Base-by-base conservation (phyloP, 2,888 invertebrate species). In the Laspeyria flexula region DNA sequence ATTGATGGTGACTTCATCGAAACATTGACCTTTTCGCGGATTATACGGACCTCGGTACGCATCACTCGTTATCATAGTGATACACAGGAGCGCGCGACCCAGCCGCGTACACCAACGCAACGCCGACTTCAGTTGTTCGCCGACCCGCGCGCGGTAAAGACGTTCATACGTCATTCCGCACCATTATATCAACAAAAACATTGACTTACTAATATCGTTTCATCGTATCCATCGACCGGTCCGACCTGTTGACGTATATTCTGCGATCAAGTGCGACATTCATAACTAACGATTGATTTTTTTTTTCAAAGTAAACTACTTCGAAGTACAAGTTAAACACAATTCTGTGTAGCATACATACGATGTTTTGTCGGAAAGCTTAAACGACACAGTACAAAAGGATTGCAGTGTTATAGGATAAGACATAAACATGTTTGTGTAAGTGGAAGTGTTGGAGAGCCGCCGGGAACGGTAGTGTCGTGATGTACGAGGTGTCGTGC, bases 401-500 rank as follows among this genome's bases (percentile, higher is more conserved):
- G 86, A 86, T 86, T 84, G 86, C 86, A 86, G 86, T 86, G 86
- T 60, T 49, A 67, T 57, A 66, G 71, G 70, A 68, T 69, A 60
- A 55, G 52, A 54, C 47, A 35, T 38, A 47, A 68, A 59, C 56
- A 85, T 85, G 83, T 61, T 71, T 43, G 64, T 73, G 56, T 82
- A 72, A 77, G 71, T 73, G 62, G 63, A 69, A 65, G 68, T 68
- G 69, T 52, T 21, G 37, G 29, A 48, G 58, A 59, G 63, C 65
- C 65, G 61, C 63, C 62, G 69, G 62, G 60, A 55, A 63, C 61
- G 60, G 60, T 65, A 60, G 65, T 70, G 70, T 79, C 89, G 89
- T 78, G 71, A 95, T 95, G 95, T 95, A 95, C 89, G 95, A 95
- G 85, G 94, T 95, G 75, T 94, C 95, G 82, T 94, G 94, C 85